Percentiles rank a stretch among this genome's conserved stretches.
These are phyloP conservation scores for Lamellibrachia columna DNA, from an alignment of 2,888 invertebrate species.

Conservation along the genomic window DNA sequence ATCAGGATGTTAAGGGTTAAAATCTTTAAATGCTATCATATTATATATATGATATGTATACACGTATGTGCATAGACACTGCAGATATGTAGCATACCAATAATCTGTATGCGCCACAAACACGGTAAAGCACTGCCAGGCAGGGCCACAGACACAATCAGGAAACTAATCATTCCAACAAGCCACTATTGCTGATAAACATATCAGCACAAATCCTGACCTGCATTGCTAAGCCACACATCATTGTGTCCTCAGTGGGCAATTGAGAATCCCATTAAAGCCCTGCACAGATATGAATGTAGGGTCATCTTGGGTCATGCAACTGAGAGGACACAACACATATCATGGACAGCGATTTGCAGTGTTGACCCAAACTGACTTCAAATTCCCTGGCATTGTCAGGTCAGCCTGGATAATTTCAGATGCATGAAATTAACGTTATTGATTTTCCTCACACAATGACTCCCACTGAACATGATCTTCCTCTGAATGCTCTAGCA, in stretches of 20 bases:
- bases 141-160: not conserved
- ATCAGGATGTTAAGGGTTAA: not conserved
- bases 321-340: not conserved
- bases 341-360: not conserved
- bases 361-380: not conserved
- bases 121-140: not conserved
- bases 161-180: not conserved
- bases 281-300: not conserved
- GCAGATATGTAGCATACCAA: not conserved
- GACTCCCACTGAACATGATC: not conserved
- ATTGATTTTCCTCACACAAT: not conserved
- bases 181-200: not conserved
- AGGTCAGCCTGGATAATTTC: not conserved
- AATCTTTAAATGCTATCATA: not conserved
- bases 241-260: not conserved
- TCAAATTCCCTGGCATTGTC: not conserved
- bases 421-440: not conserved
- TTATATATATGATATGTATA: no score
- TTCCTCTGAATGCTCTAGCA: not conserved
- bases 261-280: not conserved
- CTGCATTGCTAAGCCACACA: not conserved
- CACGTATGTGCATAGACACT: not conserved
- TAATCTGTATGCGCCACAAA: slow-evolving; percentile 2
- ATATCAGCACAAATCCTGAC: not conserved
- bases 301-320: not conserved